Percentiles rank a stretch among this genome's conserved stretches.
Evolutionary conservation across 2,797 vertebrate genomes (phyloP).

Genomic region (Gymnoscopelus microlampas): DNA sequence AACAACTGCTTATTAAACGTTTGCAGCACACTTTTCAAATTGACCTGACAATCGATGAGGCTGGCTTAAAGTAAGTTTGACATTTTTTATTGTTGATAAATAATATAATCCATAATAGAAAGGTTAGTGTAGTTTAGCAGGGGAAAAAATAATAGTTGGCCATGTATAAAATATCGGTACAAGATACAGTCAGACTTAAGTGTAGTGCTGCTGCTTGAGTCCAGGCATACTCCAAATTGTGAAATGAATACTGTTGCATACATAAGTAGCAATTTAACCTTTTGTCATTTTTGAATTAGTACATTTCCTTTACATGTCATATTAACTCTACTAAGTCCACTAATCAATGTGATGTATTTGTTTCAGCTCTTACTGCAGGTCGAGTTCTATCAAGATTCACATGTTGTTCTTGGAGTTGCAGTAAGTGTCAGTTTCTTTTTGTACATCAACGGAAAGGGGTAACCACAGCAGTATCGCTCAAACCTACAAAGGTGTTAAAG

Average conservation of each 20-base stretch:
- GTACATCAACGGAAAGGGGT: not conserved
- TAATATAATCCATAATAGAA: not conserved
- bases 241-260: too few relatives aligned
- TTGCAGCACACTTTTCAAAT: conserved; percentile 78
- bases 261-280: too few relatives aligned
- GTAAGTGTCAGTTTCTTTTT: conserved; percentile 80
- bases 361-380: conserved; percentile 87
- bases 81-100: not conserved
- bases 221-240: too few relatives aligned
- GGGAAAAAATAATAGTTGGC: not conserved
- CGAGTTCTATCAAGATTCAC: conserved; percentile 83
- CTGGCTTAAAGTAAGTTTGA: conserved; percentile 75
- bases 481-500: not conserved
- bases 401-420: conserved; percentile 88
- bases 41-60: conserved; percentile 60
- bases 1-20: not conserved
- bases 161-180: not conserved
- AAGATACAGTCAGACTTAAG: too few relatives aligned
- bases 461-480: not conserved
- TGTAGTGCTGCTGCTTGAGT: too few relatives aligned
- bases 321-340: not conserved
- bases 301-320: not conserved
- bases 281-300: too few relatives aligned
- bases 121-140: not conserved
- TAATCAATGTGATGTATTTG: conserved; percentile 1